Base-by-base conservation (phyloP, 1,140 invertebrate genomes). In the Anastatus disparis region DNA sequence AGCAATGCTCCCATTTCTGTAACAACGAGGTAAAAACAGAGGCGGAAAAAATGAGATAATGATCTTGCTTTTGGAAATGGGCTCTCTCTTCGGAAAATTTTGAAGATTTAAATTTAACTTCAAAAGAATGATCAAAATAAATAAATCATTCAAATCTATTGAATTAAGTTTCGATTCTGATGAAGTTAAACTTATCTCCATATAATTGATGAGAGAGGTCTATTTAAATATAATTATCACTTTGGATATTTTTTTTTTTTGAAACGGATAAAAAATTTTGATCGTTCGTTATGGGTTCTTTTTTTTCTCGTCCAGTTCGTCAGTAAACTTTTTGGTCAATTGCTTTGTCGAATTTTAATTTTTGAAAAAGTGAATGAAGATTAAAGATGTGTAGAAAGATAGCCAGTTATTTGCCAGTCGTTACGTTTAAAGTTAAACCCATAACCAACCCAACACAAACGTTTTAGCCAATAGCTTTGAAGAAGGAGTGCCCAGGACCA, bases 371-470 rank as follows among this genome's bases (percentile, higher is more conserved):
- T n/a, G n/a, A n/a, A 55, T 22, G 35, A 40, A 40, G 17, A 56
- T 13, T 40, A 24, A 29, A 44, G 20, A 8, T 42, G 56, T 31
- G 22, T 13, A 13, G 4, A 44, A 35, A 3, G 40, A 40, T 1
- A 50, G 17, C n/a, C 12, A 29, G 26, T 48, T 48, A n/a, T n/a
- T 26, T 35, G 27, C 13, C 31, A 31, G 22, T 58, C 53, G 27
- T 66, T 46, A 46, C 59, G 6, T 40, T 26, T 69, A 42, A 40
- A n/a, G 59, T 67, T 78, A 74, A 82, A 81, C 78, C 84, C 84
- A 76, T 78, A 79, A 85, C 84, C 84, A 85, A 76, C 79, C 82
- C 83, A 85, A 83, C 81, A 85, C 80, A 84, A 81, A 83, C 74
- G 76, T 77, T 72, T 79, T 77, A 84, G 74, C 81, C 82, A 84